A percentile compares a stretch with the other conserved stretches of the same genome.
Conservation (phyloP, 2,113 vertebrate species). For the Zosterops japonicus region DNA sequence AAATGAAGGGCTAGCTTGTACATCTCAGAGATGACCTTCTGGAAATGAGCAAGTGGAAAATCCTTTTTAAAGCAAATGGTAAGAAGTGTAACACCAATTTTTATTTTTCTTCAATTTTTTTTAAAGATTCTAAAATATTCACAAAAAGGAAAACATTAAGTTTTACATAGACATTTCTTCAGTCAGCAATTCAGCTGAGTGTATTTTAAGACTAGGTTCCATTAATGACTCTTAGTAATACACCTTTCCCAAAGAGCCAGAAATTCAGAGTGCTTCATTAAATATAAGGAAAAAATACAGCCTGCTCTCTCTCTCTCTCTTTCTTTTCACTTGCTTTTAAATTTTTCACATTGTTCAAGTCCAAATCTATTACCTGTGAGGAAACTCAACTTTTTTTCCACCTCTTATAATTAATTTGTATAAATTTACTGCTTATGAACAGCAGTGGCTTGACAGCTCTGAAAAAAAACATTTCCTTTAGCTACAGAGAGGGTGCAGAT, state of each 20-base stretch:
- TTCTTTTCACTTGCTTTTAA: conserved; percentile 22
- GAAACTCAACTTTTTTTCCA: conserved; percentile 27
- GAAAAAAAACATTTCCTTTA: conserved; percentile 2
- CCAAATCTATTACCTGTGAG: conserved; percentile 24
- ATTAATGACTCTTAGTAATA: conserved; percentile 62
- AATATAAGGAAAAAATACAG: conserved; percentile 27
- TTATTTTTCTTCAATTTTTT: conserved; percentile 18
- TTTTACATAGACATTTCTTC: conserved; percentile 44
- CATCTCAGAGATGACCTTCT: conserved; percentile 76
- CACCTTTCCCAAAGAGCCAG: conserved; percentile 56
- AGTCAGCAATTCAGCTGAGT: conserved; percentile 44
- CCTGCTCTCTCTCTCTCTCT: neutral
- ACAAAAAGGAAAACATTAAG: conserved; percentile 61
- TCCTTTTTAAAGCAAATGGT: conserved; percentile 68
- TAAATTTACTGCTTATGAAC: conserved; percentile 32
- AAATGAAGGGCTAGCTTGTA: conserved; percentile 76
- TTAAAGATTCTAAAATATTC: conserved; percentile 61
- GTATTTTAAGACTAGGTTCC: conserved; percentile 53
- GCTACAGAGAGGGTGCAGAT: neutral
- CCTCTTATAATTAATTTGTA: conserved; percentile 47
- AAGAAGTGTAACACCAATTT: conserved; percentile 26
- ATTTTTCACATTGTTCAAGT: conserved; percentile 51
- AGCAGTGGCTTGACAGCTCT: conserved; percentile 27
- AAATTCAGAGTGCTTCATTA: conserved; percentile 60
- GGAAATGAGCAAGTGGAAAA: conserved; percentile 56